Evolutionary conservation across 2,797 vertebrate species (phyloP), one percentile per base, ranked within the genome.

Genomic region (Sebastes umbrosus): DNA sequence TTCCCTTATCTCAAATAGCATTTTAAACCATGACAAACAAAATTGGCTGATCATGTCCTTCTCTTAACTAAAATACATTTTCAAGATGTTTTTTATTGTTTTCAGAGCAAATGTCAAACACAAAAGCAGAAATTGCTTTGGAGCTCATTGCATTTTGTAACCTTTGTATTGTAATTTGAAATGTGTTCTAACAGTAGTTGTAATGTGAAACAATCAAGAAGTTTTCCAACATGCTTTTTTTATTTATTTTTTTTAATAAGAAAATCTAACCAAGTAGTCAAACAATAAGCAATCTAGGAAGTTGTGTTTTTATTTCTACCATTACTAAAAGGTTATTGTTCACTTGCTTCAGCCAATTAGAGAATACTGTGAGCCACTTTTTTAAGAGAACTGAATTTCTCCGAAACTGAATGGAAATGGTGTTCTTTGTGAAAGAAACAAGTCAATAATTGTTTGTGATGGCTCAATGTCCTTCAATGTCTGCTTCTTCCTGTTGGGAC

Each of bases 111-210:
- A 80, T 63, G 52, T 8, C 63, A 68, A 80, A 82, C 27, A 69
- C n/a, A 68, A 31, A 57, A 54, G 43, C n/a, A 52, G 8, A 67
- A 64, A 79, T 66, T 32, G 39, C 36, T 60, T 52, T 24, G 25
- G n/a, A 64, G 55, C 20, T 69, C n/a, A 13, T 12, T 65, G 18
- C 4, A 20, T 22, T 67, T 14, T 22, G 50, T 58, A 69, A 81
- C 67, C 69, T 85, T 73, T 84, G 43, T 7, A n/a, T 22, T 36
- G 39, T 60, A 52, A 79, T 81, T 62, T n/a, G 10, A 66, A 84
- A 63, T 25, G 46, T 13, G 75, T 66, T 67, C n/a, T 3, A 20
- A 50, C 63, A 60, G 4, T 24, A 22, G 22, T 25, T 60, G 14
- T 52, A 25, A 69, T 18, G 36, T 65, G 9, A 50, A 65, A 67